These are phyloP conservation scores for Acanthisitta chloris DNA, from an alignment of 2,113 vertebrate species.

Conservation along the genomic window DNA sequence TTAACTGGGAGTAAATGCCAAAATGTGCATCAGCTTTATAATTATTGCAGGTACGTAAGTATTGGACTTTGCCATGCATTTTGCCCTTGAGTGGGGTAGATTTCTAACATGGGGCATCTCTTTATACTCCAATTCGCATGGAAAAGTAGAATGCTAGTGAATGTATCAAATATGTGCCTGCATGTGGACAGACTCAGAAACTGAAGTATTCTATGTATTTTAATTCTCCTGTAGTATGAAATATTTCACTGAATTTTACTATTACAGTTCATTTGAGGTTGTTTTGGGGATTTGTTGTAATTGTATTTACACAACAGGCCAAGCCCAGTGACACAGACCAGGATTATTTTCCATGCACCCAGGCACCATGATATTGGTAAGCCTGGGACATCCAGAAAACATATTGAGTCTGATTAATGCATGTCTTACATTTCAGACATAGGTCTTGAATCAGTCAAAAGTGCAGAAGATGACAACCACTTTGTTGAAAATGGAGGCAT, in stretches of 20 bases:
- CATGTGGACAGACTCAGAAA: not conserved
- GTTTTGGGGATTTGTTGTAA: not conserved
- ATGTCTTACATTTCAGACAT: slow-evolving; percentile 18
- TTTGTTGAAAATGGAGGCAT: not conserved
- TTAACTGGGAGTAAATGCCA: not conserved
- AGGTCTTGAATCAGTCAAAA: not conserved
- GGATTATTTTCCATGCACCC: not conserved
- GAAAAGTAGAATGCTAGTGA: not conserved
- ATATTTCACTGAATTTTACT: not conserved
- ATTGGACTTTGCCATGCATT: not conserved
- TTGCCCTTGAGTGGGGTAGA: not conserved
- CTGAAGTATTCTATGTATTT: not conserved
- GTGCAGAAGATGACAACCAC: not conserved
- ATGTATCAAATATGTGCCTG: not conserved
- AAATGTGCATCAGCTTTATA: not conserved
- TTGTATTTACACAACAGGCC: not conserved
- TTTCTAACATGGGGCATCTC: not conserved
- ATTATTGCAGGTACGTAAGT: not conserved
- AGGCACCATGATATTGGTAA: not conserved
- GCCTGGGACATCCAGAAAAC: slow-evolving; percentile 18
- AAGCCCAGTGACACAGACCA: not conserved
- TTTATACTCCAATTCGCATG: not conserved
- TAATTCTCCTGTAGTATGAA: not conserved
- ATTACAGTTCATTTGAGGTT: not conserved
- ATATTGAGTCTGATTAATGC: slow-evolving; percentile 31